Conservation (phyloP, 2,113 vertebrate genomes). For the Microcebus jonahi region DNA sequence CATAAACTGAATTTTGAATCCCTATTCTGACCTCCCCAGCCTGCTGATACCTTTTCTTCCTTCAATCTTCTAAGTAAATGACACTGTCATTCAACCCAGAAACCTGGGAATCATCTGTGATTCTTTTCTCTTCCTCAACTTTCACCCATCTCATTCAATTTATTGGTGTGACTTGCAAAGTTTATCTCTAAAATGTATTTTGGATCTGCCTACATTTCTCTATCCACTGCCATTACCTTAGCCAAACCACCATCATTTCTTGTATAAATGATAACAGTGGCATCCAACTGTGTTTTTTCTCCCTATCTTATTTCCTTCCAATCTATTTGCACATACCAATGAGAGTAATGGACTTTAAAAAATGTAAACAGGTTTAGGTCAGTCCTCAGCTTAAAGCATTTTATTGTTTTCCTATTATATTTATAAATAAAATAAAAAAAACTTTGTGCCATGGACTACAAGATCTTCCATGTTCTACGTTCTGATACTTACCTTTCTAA, state of each 20-base stretch:
- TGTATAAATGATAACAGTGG: not conserved
- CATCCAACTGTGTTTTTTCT: not conserved
- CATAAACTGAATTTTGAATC: not conserved
- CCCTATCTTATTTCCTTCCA: not conserved
- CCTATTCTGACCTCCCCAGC: too few relatives aligned
- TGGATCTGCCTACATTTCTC: not conserved
- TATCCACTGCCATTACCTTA: not conserved
- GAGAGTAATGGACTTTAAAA: not conserved
- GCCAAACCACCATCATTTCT: not conserved
- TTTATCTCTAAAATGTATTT: not conserved
- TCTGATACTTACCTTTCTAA: not conserved
- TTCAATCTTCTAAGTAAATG: not conserved
- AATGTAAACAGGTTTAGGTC: not conserved
- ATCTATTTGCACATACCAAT: not conserved
- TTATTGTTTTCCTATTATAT: not conserved
- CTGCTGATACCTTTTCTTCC: not conserved
- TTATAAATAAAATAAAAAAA: not conserved
- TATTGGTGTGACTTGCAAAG: not conserved
- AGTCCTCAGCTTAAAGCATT: not conserved
- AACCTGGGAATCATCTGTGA: too few relatives aligned
- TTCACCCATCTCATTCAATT: not conserved
- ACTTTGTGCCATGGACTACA: not conserved
- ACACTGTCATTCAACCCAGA: not conserved
- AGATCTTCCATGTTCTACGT: not conserved
- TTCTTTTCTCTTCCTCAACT: not conserved